These are phyloP conservation scores for Maniola jurtina DNA, from an alignment of 1,140 invertebrate genomes.

Conservation along the genomic window DNA sequence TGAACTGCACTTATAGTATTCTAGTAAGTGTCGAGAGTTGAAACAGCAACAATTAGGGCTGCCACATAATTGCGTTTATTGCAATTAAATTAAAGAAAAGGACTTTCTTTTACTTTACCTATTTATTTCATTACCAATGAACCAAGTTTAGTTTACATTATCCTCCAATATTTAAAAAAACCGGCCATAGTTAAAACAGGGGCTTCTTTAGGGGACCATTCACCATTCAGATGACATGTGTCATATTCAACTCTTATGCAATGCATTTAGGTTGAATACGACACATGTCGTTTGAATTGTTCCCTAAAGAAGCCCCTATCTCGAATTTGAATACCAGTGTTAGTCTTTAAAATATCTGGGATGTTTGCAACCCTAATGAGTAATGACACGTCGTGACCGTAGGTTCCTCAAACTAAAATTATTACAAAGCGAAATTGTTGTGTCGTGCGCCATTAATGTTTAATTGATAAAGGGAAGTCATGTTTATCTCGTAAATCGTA, in stretches of 20 bases:
- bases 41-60: conserved; percentile 26
- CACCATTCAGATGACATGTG: no score
- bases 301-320: no score
- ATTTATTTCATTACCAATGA: background rate
- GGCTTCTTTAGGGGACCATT: no score
- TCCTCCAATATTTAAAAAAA: no score
- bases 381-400: conserved; percentile 35
- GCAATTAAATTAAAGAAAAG: background rate
- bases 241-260: no score
- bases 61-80: background rate
- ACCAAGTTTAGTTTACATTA: no score
- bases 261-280: no score
- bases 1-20: conserved; percentile 34
- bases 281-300: no score
- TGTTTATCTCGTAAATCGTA: conserved; percentile 23
- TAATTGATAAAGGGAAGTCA: conserved; percentile 32
- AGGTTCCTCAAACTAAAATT: conserved; percentile 32
- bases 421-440: conserved; percentile 35
- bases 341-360: background rate
- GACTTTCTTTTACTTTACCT: background rate
- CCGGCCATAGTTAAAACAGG: no score
- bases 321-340: no score
- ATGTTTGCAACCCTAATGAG: conserved; percentile 12
- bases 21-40: conserved; percentile 34
- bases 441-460: conserved; percentile 31